Conservation (phyloP, 2,888 invertebrate genomes). For the Ophion obscuratus region DNA sequence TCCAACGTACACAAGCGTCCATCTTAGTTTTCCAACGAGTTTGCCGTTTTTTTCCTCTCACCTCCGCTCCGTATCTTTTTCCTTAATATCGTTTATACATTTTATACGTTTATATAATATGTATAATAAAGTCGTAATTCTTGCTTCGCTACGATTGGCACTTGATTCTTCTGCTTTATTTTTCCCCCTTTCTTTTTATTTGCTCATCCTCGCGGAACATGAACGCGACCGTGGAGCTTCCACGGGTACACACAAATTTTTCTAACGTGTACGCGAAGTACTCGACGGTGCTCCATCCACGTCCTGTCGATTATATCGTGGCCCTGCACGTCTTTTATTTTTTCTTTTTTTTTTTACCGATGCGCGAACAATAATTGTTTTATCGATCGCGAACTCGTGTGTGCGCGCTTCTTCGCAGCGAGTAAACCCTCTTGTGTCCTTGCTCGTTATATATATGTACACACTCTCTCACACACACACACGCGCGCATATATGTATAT, state of each 20-base stretch:
- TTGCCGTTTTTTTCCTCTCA: conserved; percentile 14
- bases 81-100: conserved; percentile 43
- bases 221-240: conserved; percentile 37
- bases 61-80: conserved; percentile 27
- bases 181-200: not conserved
- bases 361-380: not conserved
- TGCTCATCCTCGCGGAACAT: conserved; percentile 12
- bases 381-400: not conserved
- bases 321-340: not conserved
- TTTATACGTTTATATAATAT: conserved; percentile 60
- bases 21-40: conserved; percentile 32
- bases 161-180: conserved; percentile 71
- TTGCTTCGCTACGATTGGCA: conserved; percentile 78
- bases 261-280: conserved; percentile 8
- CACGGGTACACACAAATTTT: conserved; percentile 4
- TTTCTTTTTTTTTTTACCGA: not conserved
- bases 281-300: conserved; percentile 28
- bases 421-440: conserved; percentile 25
- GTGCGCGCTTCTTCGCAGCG: conserved; percentile 7
- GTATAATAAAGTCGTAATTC: conserved; percentile 74
- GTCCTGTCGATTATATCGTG: conserved; percentile 10
- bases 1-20: conserved; percentile 44
- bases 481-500: not conserved
- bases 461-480: not conserved
- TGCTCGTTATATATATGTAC: not conserved